A percentile compares a stretch with the other conserved stretches of the same genome.
phyloP scores from a whole-genome alignment of 1,140 invertebrate species.

The Drosophila eugracilis region DNA sequence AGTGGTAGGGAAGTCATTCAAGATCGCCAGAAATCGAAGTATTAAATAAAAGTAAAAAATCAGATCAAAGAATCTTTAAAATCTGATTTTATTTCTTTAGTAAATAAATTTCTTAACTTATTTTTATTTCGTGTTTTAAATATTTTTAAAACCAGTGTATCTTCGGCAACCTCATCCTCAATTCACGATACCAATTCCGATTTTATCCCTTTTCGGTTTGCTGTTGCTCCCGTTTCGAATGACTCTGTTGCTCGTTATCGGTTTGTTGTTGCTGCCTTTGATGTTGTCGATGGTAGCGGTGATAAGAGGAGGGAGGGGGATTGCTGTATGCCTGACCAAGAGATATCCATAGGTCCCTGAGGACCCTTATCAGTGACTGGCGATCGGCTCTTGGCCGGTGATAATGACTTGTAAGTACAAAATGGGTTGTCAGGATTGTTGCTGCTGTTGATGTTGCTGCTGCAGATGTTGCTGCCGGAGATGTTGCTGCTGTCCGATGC shows the following conservation, averaged over 20 bases:
- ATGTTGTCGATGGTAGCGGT: conserved; percentile 76
- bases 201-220: conserved; percentile 15
- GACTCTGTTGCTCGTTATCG: conserved; percentile 73
- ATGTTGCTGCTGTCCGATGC: conserved; percentile 5
- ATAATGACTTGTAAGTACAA: conserved; percentile 84
- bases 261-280: conserved; percentile 69
- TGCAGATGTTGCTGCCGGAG: conserved; percentile 22
- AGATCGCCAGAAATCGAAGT: neutral
- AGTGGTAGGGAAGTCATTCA: conserved; percentile 16
- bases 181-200: conserved; percentile 5
- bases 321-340: conserved; percentile 4
- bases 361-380: conserved; percentile 61
- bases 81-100: too few relatives aligned
- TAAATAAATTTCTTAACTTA: neutral
- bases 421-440: conserved; percentile 78
- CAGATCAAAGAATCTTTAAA: too few relatives aligned
- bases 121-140: neutral
- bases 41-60: neutral
- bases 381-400: conserved; percentile 70
- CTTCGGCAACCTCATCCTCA: neutral
- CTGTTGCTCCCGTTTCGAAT: conserved; percentile 66
- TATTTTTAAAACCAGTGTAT: conserved; percentile 13
- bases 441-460: conserved; percentile 39
- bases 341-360: conserved; percentile 13
- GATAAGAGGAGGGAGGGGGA: conserved; percentile 9